Conservation (phyloP, 2,113 vertebrate species). For the Gallinago jamesoni region DNA sequence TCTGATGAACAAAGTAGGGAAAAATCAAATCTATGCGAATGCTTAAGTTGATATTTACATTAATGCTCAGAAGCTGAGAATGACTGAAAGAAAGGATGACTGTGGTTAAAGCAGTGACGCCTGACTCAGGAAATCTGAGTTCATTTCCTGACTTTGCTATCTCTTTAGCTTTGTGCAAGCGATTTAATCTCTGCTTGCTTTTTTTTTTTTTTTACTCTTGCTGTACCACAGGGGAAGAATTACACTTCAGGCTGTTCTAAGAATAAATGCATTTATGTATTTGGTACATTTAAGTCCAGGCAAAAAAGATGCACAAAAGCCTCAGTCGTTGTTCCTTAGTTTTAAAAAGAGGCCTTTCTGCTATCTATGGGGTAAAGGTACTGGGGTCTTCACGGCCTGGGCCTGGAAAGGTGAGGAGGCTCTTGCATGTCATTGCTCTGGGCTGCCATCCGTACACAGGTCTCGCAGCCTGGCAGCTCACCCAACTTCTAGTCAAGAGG, state of each 20-base stretch:
- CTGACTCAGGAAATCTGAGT: conserved; percentile 30
- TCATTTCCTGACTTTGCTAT: conserved; percentile 33
- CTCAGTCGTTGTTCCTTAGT: neutral
- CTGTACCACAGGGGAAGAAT: neutral
- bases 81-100: neutral
- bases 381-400: fast-evolving
- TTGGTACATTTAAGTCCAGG: neutral
- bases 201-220: neutral
- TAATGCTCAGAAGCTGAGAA: neutral
- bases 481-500: neutral
- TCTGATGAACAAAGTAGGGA: neutral
- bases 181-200: neutral
- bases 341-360: neutral
- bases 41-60: neutral
- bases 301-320: neutral
- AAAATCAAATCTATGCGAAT: neutral
- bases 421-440: neutral
- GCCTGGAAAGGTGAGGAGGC: neutral
- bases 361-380: neutral
- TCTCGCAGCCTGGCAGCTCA: fast-evolving
- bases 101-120: neutral
- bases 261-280: conserved; percentile 8
- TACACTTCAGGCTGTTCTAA: neutral
- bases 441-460: neutral
- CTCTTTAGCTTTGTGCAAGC: neutral